Evolutionary conservation across 2,113 vertebrate genomes (phyloP).

Genomic region (Bostrychus sinensis): DNA sequence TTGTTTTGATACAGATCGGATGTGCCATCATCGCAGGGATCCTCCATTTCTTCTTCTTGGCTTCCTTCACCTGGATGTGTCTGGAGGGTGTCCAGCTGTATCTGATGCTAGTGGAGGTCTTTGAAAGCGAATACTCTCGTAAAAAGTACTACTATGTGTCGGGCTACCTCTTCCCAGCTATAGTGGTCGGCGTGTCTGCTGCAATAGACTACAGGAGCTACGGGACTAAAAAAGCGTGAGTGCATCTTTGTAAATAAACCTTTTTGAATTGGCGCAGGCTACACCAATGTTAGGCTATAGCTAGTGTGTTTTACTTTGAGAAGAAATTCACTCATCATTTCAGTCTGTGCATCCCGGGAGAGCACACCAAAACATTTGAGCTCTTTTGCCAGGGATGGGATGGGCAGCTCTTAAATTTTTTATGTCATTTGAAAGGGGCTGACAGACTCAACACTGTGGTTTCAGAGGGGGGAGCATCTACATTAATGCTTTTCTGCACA

Average conservation of each 20-base stretch:
- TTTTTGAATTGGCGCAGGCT: constrained; percentile 22
- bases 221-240: constrained; percentile 94
- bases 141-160: constrained; percentile 98
- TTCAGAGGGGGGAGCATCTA: constrained; percentile 78
- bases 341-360: constrained; percentile 44
- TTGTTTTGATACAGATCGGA: constrained; percentile 82
- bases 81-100: constrained; percentile 98
- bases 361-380: constrained; percentile 58
- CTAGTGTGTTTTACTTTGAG: constrained; percentile 38
- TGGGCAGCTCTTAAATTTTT: constrained; percentile 73
- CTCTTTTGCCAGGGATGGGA: constrained; percentile 47
- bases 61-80: constrained; percentile 99
- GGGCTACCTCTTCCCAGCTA: constrained; percentile 96
- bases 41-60: constrained; percentile 98
- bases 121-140: constrained; percentile 98
- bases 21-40: constrained; percentile 96
- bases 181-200: constrained; percentile 95
- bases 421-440: constrained; percentile 82
- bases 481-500: constrained; percentile 84
- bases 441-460: constrained; percentile 82
- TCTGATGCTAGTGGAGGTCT: constrained; percentile 98
- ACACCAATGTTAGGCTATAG: constrained; percentile 18
- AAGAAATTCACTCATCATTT: constrained; percentile 44
- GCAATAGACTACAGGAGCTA: constrained; percentile 98
- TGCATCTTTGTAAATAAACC: constrained; percentile 63